These are phyloP conservation scores for Platyscapa corneri DNA, from an alignment of 1,140 invertebrate species.

Conservation along the genomic window DNA sequence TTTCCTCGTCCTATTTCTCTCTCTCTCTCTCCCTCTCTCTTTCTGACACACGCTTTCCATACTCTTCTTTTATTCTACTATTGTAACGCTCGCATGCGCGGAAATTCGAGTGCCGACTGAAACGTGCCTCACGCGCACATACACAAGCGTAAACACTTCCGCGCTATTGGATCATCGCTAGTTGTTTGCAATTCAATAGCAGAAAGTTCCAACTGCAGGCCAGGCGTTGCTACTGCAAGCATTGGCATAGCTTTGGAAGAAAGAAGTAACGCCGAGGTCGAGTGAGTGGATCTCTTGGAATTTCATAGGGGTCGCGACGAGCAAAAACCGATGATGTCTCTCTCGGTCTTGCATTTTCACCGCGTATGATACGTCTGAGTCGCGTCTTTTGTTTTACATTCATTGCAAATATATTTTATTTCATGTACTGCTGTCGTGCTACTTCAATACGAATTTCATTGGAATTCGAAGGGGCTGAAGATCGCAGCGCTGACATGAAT, in stretches of 20 bases:
- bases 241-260: neutral
- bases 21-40: neutral
- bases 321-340: neutral
- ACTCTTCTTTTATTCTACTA: neutral
- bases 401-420: neutral
- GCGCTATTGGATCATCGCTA: conserved; percentile 46
- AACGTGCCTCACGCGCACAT: neutral
- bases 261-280: neutral
- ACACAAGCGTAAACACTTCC: neutral
- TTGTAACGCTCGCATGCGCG: conserved; percentile 18
- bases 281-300: neutral
- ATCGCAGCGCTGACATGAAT: neutral
- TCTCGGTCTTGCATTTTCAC: neutral
- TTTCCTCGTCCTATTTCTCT: neutral
- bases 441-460: neutral
- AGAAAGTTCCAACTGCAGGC: neutral
- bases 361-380: neutral
- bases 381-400: neutral
- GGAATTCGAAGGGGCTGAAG: neutral
- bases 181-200: conserved; percentile 52
- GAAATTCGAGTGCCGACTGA: conserved; percentile 26
- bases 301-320: neutral
- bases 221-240: neutral
- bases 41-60: no score
- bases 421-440: neutral